A percentile compares a stretch with the other conserved stretches of the same genome.
phyloP scores from a whole-genome alignment of 2,113 vertebrate species.

The Alectura lathami region DNA sequence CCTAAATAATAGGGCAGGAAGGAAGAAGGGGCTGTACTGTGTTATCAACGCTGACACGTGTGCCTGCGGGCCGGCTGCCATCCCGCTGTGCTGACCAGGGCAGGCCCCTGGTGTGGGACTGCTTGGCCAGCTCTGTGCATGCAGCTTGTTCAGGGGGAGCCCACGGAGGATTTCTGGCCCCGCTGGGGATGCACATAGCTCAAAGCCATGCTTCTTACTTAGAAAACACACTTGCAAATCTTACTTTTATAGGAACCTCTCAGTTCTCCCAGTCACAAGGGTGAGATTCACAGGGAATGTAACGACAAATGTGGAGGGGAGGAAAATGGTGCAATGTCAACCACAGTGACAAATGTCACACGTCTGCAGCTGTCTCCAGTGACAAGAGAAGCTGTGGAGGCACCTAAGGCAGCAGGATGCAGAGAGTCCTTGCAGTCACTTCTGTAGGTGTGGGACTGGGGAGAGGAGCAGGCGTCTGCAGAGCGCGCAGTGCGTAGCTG shows the following conservation, averaged over 20 bases:
- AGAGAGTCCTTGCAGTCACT: background rate
- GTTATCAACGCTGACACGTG: background rate
- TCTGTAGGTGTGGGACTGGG: background rate
- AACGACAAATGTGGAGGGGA: background rate
- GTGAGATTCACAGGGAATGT: background rate
- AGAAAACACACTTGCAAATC: background rate
- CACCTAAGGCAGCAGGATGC: background rate
- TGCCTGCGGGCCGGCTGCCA: background rate
- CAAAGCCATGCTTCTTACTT: background rate
- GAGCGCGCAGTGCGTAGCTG: too few relatives aligned
- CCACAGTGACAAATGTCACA: background rate
- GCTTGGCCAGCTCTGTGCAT: background rate
- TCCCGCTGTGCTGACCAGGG: background rate
- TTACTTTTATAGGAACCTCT: background rate
- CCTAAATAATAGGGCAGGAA: background rate
- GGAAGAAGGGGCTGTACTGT: background rate
- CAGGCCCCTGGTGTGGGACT: background rate
- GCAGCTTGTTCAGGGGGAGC: background rate
- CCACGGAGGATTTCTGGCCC: accelerated
- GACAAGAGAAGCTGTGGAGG: background rate
- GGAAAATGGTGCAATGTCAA: background rate
- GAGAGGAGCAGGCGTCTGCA: background rate
- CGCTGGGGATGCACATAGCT: background rate
- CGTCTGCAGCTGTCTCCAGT: background rate
- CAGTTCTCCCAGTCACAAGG: background rate